Evolutionary conservation across 2,113 vertebrate genomes (phyloP).

Genomic region (Typhlomys cinereus): DNA sequence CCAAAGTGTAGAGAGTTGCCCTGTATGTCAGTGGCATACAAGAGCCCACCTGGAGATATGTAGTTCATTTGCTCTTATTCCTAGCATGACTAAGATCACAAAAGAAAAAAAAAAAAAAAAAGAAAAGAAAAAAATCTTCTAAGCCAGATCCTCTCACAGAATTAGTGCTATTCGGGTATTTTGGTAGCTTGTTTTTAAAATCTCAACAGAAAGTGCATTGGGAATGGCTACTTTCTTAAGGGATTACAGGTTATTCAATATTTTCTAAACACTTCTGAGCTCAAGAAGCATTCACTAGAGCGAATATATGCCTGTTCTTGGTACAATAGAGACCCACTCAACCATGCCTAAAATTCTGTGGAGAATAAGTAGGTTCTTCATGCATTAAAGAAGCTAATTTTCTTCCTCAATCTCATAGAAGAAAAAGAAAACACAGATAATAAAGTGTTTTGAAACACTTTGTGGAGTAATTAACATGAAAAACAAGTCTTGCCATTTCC

Average conservation of each 20-base stretch:
- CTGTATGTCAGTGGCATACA: constrained; percentile 84
- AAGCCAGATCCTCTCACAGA: constrained; percentile 59
- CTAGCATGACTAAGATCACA: constrained; percentile 82
- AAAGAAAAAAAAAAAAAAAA: constrained; percentile 84
- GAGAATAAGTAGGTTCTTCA: constrained; percentile 62
- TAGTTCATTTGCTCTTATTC: constrained; percentile 88
- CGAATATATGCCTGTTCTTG: constrained; percentile 60
- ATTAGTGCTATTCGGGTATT: constrained; percentile 16
- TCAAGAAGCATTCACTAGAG: constrained; percentile 74
- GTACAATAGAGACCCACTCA: constrained; percentile 73
- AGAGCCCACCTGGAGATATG: constrained; percentile 85
- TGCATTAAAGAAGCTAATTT: constrained; percentile 20
- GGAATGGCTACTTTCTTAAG: constrained; percentile 68
- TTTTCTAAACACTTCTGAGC: constrained; percentile 76
- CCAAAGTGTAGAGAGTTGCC: constrained; percentile 80
- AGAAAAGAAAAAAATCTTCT: constrained; percentile 82
- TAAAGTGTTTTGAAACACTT: neutral
- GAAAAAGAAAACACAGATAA: neutral
- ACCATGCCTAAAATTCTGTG: constrained; percentile 63
- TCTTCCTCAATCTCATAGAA: constrained; percentile 6
- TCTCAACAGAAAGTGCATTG: constrained; percentile 52
- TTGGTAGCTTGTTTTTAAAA: constrained; percentile 5
- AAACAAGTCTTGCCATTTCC: neutral
- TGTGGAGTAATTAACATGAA: neutral
- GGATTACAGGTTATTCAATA: constrained; percentile 69